These are phyloP conservation scores for Onychomys torridus DNA, from an alignment of 2,797 vertebrate genomes.

Conservation along the genomic window DNA sequence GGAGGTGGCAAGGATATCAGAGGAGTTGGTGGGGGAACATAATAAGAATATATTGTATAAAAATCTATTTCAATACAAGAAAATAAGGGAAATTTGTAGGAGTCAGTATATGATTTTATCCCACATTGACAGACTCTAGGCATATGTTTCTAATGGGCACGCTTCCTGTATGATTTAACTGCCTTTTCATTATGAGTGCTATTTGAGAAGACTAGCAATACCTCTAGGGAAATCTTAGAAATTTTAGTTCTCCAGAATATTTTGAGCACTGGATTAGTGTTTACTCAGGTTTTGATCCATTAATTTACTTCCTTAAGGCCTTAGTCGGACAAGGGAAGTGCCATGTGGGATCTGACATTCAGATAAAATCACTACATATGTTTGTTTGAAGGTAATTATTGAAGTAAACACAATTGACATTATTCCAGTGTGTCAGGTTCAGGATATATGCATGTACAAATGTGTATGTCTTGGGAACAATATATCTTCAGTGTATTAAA, in stretches of 20 bases:
- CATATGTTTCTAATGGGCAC: background rate
- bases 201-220: constrained; percentile 45
- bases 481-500: constrained; percentile 71
- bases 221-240: constrained; percentile 53
- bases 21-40: background rate
- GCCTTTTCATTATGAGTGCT: constrained; percentile 23
- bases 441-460: constrained; percentile 61
- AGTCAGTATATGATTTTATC: background rate
- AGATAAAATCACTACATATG: constrained; percentile 76
- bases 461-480: constrained; percentile 67
- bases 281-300: constrained; percentile 67
- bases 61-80: background rate
- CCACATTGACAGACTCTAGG: background rate
- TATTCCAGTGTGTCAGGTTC: constrained; percentile 74
- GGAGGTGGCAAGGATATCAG: background rate
- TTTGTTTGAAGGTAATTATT: constrained; percentile 81
- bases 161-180: constrained; percentile 15
- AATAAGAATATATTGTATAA: background rate
- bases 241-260: constrained; percentile 31
- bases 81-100: background rate
- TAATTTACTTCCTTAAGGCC: constrained; percentile 66
- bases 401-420: constrained; percentile 80
- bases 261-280: constrained; percentile 54
- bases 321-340: constrained; percentile 38
- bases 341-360: constrained; percentile 79